phyloP scores from a whole-genome alignment of 92 coral and sea anemone genomes.

The Pocillopora grandis region DNA sequence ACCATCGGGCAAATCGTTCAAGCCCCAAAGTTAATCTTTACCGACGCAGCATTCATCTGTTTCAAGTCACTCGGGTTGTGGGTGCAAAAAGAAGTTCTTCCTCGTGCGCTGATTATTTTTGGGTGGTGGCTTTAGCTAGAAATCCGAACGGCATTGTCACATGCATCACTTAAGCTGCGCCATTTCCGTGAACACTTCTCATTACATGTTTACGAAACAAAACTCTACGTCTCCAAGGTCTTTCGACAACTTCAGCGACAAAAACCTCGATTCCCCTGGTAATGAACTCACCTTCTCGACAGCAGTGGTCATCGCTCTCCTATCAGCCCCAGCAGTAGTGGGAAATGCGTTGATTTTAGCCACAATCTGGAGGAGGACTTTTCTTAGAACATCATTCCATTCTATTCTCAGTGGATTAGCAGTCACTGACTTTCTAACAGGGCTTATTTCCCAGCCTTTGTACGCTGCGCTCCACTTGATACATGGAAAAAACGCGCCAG shows the following conservation, averaged over 20 bases:
- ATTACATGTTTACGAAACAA: neutral
- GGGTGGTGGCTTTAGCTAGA: too few species aligned
- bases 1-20: too few species aligned
- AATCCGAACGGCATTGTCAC: too few species aligned
- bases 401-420: slow-evolving; percentile 13
- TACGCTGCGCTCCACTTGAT: neutral
- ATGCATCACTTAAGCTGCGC: too few species aligned
- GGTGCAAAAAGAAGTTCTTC: too few species aligned
- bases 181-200: too few species aligned
- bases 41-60: too few species aligned
- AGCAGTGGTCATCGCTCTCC: neutral
- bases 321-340: neutral
- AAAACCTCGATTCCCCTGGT: too few species aligned
- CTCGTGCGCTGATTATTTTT: too few species aligned
- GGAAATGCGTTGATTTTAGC: slow-evolving; percentile 4
- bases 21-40: too few species aligned
- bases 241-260: neutral
- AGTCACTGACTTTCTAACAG: slow-evolving; percentile 12
- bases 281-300: neutral
- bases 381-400: slow-evolving; percentile 4
- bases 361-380: slow-evolving; percentile 1
- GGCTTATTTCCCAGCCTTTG: neutral
- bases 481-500: neutral
- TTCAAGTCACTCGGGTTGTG: too few species aligned
- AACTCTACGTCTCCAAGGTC: neutral